Conservation (phyloP, 1,140 invertebrate genomes). For the Bombus haemorrhoidalis region DNA sequence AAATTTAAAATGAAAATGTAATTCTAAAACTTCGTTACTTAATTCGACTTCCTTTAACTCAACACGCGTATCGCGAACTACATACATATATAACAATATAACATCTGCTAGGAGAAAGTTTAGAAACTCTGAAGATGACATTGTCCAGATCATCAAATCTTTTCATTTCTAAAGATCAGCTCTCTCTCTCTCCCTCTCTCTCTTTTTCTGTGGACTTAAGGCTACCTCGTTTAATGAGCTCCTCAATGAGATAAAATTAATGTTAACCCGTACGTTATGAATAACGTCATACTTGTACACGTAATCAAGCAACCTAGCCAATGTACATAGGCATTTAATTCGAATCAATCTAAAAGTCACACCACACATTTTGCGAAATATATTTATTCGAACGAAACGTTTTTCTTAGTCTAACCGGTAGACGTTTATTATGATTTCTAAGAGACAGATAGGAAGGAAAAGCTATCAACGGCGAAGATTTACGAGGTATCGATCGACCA, state of each 20-base stretch:
- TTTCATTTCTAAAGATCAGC: not conserved
- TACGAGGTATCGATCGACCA: not conserved
- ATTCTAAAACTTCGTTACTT: not conserved
- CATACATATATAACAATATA: not conserved
- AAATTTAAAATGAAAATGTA: not conserved
- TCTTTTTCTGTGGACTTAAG: no score
- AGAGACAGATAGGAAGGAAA: no score
- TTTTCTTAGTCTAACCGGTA: not conserved
- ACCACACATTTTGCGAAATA: not conserved
- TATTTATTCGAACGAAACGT: not conserved
- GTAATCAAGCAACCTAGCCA: not conserved
- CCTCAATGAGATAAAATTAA: not conserved
- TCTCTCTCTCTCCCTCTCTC: not conserved
- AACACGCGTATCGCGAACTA: not conserved
- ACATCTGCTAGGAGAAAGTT: not conserved
- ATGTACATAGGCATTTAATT: not conserved
- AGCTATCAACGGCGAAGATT: not conserved
- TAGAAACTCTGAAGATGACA: not conserved
- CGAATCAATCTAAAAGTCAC: not conserved
- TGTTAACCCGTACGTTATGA: not conserved
- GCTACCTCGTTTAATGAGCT: not conserved
- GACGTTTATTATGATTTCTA: not conserved
- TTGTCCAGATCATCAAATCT: not conserved
- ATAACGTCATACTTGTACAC: not conserved
- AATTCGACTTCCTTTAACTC: not conserved